These are phyloP conservation scores for Cephalopachus bancanus DNA, from an alignment of 2,797 vertebrate genomes.

Conservation along the genomic window DNA sequence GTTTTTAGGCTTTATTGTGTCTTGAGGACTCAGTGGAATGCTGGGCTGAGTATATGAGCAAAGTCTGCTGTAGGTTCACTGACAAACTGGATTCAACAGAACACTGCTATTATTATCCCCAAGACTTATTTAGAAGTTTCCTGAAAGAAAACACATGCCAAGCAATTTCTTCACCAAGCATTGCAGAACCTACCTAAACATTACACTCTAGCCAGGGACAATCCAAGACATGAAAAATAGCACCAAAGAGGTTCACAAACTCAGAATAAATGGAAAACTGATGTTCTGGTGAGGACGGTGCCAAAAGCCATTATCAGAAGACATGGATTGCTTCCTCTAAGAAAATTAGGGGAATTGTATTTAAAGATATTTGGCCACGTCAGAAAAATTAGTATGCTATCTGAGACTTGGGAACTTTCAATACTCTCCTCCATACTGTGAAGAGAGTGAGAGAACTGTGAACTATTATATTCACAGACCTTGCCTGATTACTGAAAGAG, in stretches of 20 bases:
- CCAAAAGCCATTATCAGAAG: not conserved
- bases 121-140: conserved; percentile 39
- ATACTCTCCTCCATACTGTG: not conserved
- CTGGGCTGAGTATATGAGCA: not conserved
- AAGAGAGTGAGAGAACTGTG: not conserved
- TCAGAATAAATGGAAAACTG: not conserved
- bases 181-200: not conserved
- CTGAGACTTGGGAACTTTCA: not conserved
- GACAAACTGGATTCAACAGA: not conserved
- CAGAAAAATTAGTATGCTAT: not conserved
- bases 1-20: not conserved
- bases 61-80: not conserved
- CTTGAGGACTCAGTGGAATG: not conserved
- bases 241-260: not conserved
- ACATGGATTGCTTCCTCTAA: not conserved
- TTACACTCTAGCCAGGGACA: not conserved
- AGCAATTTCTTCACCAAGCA: not conserved
- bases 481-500: not conserved
- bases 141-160: not conserved
- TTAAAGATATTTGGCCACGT: not conserved
- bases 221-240: not conserved
- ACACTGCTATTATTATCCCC: not conserved
- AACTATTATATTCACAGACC: not conserved
- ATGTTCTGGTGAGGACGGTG: not conserved
- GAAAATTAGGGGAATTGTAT: not conserved